A percentile compares a stretch with the other conserved stretches of the same genome.
Evolutionary conservation across 1,140 invertebrate species (phyloP).

Genomic region (Capitella teleta): DNA sequence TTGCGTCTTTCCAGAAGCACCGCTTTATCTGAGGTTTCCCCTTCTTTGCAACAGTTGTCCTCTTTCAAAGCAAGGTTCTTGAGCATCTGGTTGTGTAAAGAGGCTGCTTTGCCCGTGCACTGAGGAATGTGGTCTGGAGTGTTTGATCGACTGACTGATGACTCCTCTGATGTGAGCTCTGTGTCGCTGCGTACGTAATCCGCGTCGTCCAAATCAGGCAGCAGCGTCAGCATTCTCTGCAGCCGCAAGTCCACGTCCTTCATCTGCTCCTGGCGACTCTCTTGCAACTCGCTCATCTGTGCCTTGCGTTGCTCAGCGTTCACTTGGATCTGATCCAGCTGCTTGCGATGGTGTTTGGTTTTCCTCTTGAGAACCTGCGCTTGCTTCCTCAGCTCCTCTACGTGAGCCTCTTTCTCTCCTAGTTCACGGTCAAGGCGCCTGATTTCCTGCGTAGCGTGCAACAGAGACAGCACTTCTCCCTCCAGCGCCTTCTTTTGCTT

Average conservation of each 20-base stretch:
- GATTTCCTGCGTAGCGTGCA: not conserved
- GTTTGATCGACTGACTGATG: not conserved
- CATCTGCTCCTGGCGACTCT: not conserved
- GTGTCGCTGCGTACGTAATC: too few species aligned
- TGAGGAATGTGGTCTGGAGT: too few species aligned
- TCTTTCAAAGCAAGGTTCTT: too few species aligned
- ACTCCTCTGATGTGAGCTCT: too few species aligned
- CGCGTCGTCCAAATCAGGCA: not conserved
- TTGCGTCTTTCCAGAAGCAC: too few species aligned
- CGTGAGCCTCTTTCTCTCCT: slow-evolving; percentile 1
- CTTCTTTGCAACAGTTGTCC: too few species aligned
- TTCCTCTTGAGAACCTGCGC: slow-evolving; percentile 2
- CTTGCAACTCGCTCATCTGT: slow-evolving; percentile 1
- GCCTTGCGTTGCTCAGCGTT: not conserved
- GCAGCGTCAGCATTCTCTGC: not conserved
- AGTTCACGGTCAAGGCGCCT: slow-evolving; percentile 3
- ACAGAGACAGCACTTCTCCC: slow-evolving; percentile 1
- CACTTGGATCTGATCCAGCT: not conserved
- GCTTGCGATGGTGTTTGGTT: slow-evolving; percentile 5
- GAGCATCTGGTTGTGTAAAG: too few species aligned
- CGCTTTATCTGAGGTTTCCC: too few species aligned
- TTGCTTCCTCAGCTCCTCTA: slow-evolving; percentile 1
- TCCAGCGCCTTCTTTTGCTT: not conserved
- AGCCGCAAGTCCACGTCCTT: not conserved
- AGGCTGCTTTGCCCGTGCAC: too few species aligned